Percentiles rank a stretch among this genome's conserved stretches.
Evolutionary conservation across 2,888 invertebrate genomes (phyloP).

Genomic region (Salpingus planirostris): DNA sequence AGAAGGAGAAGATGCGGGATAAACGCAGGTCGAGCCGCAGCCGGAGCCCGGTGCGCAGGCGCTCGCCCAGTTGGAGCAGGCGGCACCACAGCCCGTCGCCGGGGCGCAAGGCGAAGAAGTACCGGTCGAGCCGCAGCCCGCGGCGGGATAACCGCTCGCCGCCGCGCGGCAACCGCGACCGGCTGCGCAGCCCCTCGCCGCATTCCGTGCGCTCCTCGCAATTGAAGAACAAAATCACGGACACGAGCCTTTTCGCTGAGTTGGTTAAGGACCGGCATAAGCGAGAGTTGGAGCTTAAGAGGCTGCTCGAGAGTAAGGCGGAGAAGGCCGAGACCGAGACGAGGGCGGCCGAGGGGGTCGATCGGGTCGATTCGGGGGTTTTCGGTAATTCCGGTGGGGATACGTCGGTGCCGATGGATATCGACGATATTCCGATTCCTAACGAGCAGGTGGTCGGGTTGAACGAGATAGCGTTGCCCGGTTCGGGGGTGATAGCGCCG

Average conservation of each 20-base stretch:
- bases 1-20: slow-evolving; percentile 43
- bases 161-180: slow-evolving; percentile 42
- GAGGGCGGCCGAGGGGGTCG: slow-evolving; percentile 15
- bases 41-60: slow-evolving; percentile 49
- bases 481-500: slow-evolving; percentile 11
- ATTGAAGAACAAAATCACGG: slow-evolving; percentile 73
- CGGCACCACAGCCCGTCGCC: slow-evolving; percentile 42
- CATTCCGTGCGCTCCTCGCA: slow-evolving; percentile 47
- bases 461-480: slow-evolving; percentile 32
- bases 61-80: slow-evolving; percentile 42
- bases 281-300: slow-evolving; percentile 65
- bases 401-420: slow-evolving; percentile 43
- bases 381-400: slow-evolving; percentile 16
- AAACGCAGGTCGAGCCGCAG: slow-evolving; percentile 50
- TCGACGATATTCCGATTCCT: slow-evolving; percentile 67
- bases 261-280: slow-evolving; percentile 78
- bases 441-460: slow-evolving; percentile 23
- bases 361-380: slow-evolving; percentile 15
- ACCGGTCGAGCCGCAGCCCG: slow-evolving; percentile 44
- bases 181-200: slow-evolving; percentile 42
- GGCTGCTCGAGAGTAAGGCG: slow-evolving; percentile 59
- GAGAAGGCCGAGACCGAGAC: slow-evolving; percentile 37
- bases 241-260: slow-evolving; percentile 84
- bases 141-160: slow-evolving; percentile 36
- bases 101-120: slow-evolving; percentile 39